phyloP scores from a whole-genome alignment of 1,140 invertebrate species.

The Drosophila hydei region DNA sequence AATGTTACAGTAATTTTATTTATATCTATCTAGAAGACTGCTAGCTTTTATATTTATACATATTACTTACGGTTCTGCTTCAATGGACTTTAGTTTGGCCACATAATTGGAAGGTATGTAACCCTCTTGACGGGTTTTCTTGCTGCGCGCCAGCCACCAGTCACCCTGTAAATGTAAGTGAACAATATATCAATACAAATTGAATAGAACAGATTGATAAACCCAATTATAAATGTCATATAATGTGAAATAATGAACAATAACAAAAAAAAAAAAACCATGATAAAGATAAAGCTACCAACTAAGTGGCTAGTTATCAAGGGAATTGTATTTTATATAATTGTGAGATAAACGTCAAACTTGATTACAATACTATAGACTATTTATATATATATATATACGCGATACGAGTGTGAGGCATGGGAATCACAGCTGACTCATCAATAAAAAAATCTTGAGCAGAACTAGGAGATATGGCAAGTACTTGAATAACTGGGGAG shows the following conservation, averaged over 20 bases:
- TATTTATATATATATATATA: not conserved
- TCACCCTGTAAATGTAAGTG: slow-evolving; percentile 88
- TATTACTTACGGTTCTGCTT: slow-evolving; percentile 99
- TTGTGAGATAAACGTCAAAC: slow-evolving; percentile 16
- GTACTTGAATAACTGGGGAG: too few relatives aligned
- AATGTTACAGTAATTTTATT: too few relatives aligned
- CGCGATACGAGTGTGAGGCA: not conserved
- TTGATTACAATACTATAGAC: slow-evolving; percentile 1
- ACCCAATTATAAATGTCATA: slow-evolving; percentile 5
- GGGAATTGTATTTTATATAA: slow-evolving; percentile 25
- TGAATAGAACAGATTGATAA: not conserved
- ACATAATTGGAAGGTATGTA: slow-evolving; percentile 99
- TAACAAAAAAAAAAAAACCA: too few relatives aligned
- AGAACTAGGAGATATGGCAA: too few relatives aligned
- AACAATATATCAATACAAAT: slow-evolving; percentile 30
- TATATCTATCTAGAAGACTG: too few relatives aligned
- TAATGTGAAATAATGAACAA: slow-evolving; percentile 6
- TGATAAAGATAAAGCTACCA: slow-evolving; percentile 20
- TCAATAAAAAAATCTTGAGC: not conserved
- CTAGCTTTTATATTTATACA: too few relatives aligned
- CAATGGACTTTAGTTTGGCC: slow-evolving; percentile 98
- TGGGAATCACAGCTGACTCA: slow-evolving; percentile 2
- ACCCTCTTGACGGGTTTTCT: slow-evolving; percentile 96
- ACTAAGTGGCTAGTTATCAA: slow-evolving; percentile 27
- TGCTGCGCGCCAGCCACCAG: slow-evolving; percentile 99